Evolutionary conservation across 2,888 invertebrate species (phyloP), one percentile per base, ranked within the genome.

Genomic region (Scaeva pyrastri): DNA sequence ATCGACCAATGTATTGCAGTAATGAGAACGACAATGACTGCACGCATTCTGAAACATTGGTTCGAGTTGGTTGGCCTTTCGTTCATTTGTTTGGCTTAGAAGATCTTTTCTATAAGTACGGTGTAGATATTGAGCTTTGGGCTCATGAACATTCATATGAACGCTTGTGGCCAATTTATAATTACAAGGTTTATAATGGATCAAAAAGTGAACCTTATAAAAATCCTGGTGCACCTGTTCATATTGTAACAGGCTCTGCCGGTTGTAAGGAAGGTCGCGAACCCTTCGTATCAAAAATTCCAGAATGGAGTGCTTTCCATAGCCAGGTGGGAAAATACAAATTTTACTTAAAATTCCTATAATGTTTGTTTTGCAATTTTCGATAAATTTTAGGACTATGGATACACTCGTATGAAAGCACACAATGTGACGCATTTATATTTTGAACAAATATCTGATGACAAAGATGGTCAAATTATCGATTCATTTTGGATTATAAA

Each of bases 91-190:
- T 95, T 90, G 95, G 95, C 0, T 92, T 99, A 88, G 99, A 99
- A 93, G 94, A 96, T 19, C 93, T 99, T 45, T 96, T 99, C 89
- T 96, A 96, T 91, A 94, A 97, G 88, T 96, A 96, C 91, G 98
- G 97, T 43, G 99, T 99, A 31, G 99, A 99, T 93, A 92, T 99
- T 73, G 96, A 96, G 91, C 93, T 99, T 56, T 99, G 98, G 98
- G 99, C 99, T 0, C 99, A 99, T 92, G 99, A 99, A 92, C 99
- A 99, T 93, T 97, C 97, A 6, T 99, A 99, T 91, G 99, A 99
- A 93, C 94, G 99, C 55, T 93, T 98, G 50, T 99, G 97, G 97
- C 99, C 99, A 10, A 95, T 99, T 76, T 99, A 97, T 93, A 95
- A 99, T 92, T 95, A 96, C 89, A 93, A 94, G 90, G 96, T 95